Conservation (phyloP, 2,888 invertebrate genomes). For the Xestia c-nigrum region DNA sequence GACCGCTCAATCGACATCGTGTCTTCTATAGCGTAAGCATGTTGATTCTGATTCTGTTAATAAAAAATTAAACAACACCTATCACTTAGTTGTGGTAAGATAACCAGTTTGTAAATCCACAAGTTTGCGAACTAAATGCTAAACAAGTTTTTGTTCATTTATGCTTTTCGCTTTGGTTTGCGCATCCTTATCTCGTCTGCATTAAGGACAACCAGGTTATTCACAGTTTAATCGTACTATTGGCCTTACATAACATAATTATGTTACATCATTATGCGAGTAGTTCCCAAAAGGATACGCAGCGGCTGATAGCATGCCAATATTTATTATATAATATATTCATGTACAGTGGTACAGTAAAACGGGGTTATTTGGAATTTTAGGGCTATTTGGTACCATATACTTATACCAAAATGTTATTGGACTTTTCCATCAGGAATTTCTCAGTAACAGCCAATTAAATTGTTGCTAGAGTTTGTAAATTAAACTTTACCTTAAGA, state of each 20-base stretch:
- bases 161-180: not conserved
- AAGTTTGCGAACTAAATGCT: constrained; percentile 15
- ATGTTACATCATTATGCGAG: not conserved
- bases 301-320: not conserved
- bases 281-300: not conserved
- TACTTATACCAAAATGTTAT: too few relatives aligned
- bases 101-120: constrained; percentile 20
- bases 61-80: not conserved
- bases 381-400: too few relatives aligned
- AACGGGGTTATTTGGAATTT: too few relatives aligned
- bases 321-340: too few relatives aligned
- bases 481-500: too few relatives aligned
- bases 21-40: not conserved
- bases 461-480: too few relatives aligned
- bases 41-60: not conserved
- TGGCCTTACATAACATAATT: not conserved
- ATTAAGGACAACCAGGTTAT: constrained; percentile 14
- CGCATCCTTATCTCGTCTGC: not conserved
- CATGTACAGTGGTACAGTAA: too few relatives aligned
- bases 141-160: constrained; percentile 11
- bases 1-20: not conserved
- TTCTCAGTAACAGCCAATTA: too few relatives aligned
- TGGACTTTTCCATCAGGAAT: too few relatives aligned
- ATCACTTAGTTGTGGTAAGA: constrained; percentile 7
- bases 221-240: not conserved